Conservation (phyloP, 2,797 vertebrate species). For the Yasuhikotakia modesta region DNA sequence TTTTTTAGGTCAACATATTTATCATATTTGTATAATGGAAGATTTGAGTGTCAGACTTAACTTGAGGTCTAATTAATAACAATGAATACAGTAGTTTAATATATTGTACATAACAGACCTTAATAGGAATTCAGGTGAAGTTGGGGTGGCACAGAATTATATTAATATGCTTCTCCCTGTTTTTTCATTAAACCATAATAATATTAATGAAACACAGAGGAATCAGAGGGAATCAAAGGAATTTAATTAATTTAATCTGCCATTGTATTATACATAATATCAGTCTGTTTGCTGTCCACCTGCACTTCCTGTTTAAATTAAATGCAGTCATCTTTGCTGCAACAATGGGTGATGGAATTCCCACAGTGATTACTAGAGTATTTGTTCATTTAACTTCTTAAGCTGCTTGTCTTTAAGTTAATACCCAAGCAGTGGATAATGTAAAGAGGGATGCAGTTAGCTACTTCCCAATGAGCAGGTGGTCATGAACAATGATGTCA, state of each 20-base stretch:
- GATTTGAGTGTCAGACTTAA: too few species aligned
- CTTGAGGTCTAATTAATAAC: neutral
- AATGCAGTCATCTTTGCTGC: conserved; percentile 33
- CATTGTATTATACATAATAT: neutral
- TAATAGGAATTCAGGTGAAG: neutral
- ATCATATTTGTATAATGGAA: too few species aligned
- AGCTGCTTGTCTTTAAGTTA: conserved; percentile 24
- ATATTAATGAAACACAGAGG: neutral
- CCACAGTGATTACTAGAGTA: conserved; percentile 14
- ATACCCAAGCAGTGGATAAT: conserved; percentile 36
- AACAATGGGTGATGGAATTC: conserved; percentile 30
- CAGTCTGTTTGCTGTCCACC: neutral
- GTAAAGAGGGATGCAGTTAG: conserved; percentile 8
- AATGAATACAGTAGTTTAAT: neutral
- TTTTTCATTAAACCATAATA: neutral
- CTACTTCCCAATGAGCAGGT: conserved; percentile 39
- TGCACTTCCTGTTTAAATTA: conserved; percentile 38
- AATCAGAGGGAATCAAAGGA: neutral
- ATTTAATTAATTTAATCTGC: neutral
- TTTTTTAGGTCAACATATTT: too few species aligned
- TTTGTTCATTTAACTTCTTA: conserved; percentile 18
- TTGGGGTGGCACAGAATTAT: neutral
- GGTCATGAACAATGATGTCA: conserved; percentile 29
- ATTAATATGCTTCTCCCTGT: neutral
- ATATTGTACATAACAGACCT: neutral